phyloP scores from a whole-genome alignment of 2,113 vertebrate species.

The Rhegmatorhina hoffmannsi region DNA sequence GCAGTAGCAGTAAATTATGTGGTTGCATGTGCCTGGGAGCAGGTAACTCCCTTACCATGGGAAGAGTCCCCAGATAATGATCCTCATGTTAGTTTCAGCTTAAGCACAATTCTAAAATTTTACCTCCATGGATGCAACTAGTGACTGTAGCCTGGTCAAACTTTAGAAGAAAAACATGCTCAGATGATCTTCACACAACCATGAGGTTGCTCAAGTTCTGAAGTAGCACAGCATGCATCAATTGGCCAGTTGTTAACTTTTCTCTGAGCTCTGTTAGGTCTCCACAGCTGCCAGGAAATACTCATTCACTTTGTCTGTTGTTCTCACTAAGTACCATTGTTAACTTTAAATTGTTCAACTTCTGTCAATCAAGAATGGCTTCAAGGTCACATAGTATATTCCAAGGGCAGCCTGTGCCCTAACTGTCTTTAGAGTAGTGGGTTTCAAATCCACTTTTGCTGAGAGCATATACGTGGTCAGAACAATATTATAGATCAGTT shows the following conservation, averaged over 20 bases:
- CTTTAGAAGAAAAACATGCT: not conserved
- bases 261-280: not conserved
- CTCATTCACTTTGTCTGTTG: not conserved
- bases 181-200: accelerated
- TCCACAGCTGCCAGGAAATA: not conserved
- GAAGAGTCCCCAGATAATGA: not conserved
- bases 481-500: not conserved
- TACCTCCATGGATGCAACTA: not conserved
- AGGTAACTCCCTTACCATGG: not conserved
- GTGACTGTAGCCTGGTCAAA: not conserved
- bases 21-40: not conserved
- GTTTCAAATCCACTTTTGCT: not conserved
- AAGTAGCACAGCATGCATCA: not conserved
- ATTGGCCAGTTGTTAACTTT: not conserved
- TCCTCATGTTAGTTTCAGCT: not conserved
- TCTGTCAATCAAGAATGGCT: not conserved
- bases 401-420: not conserved
- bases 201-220: not conserved
- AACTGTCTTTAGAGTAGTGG: not conserved
- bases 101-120: not conserved
- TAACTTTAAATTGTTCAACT: not conserved
- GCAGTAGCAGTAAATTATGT: not conserved
- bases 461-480: not conserved
- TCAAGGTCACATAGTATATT: not conserved
- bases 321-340: not conserved